Evolutionary conservation across 1,140 invertebrate genomes (phyloP), one percentile per base, ranked within the genome.

Genomic region (Drosophila ficusphila): DNA sequence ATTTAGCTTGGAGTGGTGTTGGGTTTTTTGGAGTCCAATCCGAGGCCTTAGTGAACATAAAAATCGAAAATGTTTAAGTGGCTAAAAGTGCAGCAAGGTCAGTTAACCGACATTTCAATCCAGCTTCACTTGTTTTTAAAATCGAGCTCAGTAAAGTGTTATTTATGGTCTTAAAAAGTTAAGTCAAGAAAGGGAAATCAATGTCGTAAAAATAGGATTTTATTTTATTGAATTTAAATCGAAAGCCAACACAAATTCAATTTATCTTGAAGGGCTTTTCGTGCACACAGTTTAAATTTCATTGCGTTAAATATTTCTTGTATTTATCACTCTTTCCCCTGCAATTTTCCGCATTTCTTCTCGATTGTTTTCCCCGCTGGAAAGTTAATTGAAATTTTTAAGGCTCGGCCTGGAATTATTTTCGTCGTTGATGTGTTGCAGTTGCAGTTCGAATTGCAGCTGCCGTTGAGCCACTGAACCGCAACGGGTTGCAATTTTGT

Each of bases 321-420:
- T 47, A 65, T 76, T 56, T 64, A 65, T 31, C 34, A 49, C 52
- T 19, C 21, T 49, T 73, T 56, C 38, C n/a, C 19, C n/a, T 33
- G 48, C 36, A 27, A 25, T 52, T 68, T 65, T 54, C 8, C 49
- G 33, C 49, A 53, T 67, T 72, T 49, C 62, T 33, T 36, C 54
- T 18, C 68, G 56, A 60, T 73, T 71, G 67, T 72, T 72, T 61
- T 51, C 33, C 41, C 19, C 38, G 31, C 68, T 53, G 21, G 54
- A 68, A 86, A 81, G 68, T 86, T 85, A 85, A 85, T 85, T 77
- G 82, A 85, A 85, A 73, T 73, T 76, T 79, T 76, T 81, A 86
- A 76, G 81, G 82, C 54, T 61, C 34, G 73, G 73, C 76, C 39
- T 61, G 78, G 67, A 57, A 39, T 42, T 54, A 72, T 72, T 82